Evolutionary conservation across 2,797 vertebrate genomes (phyloP).

Genomic region (Bryconaethiops microstoma): DNA sequence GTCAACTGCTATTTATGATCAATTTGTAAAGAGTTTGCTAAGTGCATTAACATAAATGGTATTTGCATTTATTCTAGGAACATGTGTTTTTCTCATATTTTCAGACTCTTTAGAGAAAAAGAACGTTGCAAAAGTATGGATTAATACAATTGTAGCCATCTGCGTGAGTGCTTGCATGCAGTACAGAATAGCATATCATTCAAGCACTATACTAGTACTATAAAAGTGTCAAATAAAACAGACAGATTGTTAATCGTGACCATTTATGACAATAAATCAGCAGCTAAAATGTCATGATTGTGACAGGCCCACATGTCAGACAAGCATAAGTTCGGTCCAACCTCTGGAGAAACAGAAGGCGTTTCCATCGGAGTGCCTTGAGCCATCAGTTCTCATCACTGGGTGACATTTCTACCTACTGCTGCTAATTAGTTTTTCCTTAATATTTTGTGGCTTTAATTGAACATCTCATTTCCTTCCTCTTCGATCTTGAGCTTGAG

Average conservation of each 20-base stretch:
- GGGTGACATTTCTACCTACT: neutral
- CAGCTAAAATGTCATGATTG: neutral
- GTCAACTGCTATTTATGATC: no score
- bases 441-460: neutral
- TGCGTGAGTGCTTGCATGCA: no score
- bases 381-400: constrained; percentile 3
- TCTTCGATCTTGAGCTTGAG: neutral
- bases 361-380: neutral
- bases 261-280: neutral
- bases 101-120: no score
- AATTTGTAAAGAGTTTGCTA: no score
- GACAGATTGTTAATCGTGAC: neutral
- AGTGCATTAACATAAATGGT: no score
- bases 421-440: neutral
- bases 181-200: no score
- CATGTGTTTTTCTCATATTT: no score
- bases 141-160: no score
- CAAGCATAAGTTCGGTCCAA: neutral
- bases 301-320: constrained; percentile 1
- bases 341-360: neutral
- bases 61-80: no score
- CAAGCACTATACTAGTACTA: no score
- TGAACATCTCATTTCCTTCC: neutral
- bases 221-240: neutral
- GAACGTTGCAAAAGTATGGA: no score